These are phyloP conservation scores for Spinibarbus caldwelli DNA, from an alignment of 2,797 vertebrate species.

Conservation along the genomic window DNA sequence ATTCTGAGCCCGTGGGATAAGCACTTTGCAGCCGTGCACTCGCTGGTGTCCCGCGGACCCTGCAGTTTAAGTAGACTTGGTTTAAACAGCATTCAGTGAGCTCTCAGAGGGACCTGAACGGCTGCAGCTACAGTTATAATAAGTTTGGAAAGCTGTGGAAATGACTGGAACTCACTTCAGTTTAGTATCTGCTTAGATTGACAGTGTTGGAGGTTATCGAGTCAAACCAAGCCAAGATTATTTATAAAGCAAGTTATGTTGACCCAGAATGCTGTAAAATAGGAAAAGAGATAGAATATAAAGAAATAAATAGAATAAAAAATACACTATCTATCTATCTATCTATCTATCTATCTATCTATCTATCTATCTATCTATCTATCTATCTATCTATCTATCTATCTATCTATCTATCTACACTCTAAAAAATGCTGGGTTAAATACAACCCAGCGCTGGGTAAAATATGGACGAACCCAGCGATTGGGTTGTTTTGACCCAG, in stretches of 20 bases:
- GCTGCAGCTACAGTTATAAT: slow-evolving; percentile 19
- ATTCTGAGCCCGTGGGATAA: slow-evolving; percentile 27
- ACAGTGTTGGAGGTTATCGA: neutral
- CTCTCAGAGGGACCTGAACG: slow-evolving; percentile 13
- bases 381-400: too few relatives aligned
- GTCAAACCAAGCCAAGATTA: neutral
- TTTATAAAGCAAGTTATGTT: slow-evolving; percentile 1
- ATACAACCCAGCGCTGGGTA: too few relatives aligned
- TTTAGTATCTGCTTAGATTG: neutral
- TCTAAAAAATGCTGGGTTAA: too few relatives aligned
- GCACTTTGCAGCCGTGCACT: slow-evolving; percentile 2
- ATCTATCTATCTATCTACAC: too few relatives aligned
- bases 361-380: too few relatives aligned
- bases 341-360: too few relatives aligned
- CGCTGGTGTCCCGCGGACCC: neutral
- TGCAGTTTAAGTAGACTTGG: slow-evolving; percentile 30
- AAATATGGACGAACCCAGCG: too few relatives aligned
- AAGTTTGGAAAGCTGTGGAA: slow-evolving; percentile 22
- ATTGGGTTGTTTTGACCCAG: too few relatives aligned
- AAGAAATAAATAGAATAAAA: neutral
- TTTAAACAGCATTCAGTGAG: slow-evolving; percentile 34
- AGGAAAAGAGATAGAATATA: neutral
- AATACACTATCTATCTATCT: too few relatives aligned
- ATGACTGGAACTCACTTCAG: neutral
- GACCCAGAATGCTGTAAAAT: neutral